These are phyloP conservation scores for Argopecten irradians DNA, from an alignment of 1,140 invertebrate genomes.

Conservation along the genomic window DNA sequence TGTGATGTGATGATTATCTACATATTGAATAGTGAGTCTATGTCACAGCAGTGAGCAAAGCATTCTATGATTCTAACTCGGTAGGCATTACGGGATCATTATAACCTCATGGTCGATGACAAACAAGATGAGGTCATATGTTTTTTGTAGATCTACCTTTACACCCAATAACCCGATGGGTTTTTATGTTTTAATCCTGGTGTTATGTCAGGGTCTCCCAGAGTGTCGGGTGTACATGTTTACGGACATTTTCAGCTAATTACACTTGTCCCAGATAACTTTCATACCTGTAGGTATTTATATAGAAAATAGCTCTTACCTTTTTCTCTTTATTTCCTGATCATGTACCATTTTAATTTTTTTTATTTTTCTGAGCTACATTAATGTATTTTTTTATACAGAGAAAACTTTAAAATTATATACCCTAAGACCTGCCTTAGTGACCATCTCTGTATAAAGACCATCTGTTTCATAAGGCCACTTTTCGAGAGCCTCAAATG, in stretches of 20 bases:
- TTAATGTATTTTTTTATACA: too few relatives aligned
- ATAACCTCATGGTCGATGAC: not conserved
- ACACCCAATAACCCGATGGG: not conserved
- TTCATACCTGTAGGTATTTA: too few relatives aligned
- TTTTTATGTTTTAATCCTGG: constrained; percentile 7
- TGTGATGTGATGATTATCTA: constrained; percentile 12
- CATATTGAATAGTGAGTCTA: constrained; percentile 12
- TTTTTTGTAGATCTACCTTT: constrained; percentile 12
- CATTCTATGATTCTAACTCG: not conserved
- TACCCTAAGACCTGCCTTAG: too few relatives aligned
- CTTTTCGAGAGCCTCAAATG: too few relatives aligned
- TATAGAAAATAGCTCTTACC: too few relatives aligned
- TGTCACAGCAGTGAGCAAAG: constrained; percentile 20
- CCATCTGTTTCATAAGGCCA: too few relatives aligned
- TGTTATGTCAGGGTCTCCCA: not conserved
- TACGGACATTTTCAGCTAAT: not conserved
- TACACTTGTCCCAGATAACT: not conserved
- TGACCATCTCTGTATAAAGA: too few relatives aligned
- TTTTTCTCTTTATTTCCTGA: too few relatives aligned
- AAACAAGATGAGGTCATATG: constrained; percentile 10
- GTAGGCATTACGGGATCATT: constrained; percentile 1
- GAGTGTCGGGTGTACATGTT: not conserved
- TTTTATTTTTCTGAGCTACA: too few relatives aligned
- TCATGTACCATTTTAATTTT: too few relatives aligned
- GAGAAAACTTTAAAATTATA: too few relatives aligned